These are phyloP conservation scores for Chrysocyon brachyurus DNA, from an alignment of 2,797 vertebrate species.

Conservation along the genomic window DNA sequence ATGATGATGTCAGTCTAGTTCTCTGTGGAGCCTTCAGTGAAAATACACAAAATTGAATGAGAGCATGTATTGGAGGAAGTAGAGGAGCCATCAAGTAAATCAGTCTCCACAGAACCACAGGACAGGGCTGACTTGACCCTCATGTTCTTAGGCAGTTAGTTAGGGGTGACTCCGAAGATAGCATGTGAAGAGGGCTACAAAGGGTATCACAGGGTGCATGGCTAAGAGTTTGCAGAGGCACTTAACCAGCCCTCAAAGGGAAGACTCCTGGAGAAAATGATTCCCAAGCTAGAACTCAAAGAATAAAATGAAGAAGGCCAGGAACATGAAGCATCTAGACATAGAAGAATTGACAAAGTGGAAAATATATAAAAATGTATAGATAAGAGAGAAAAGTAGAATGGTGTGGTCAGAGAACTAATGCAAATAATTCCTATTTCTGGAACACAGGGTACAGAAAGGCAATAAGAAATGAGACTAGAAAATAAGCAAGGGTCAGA, in stretches of 20 bases:
- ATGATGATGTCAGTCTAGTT: neutral
- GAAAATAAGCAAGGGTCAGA: neutral
- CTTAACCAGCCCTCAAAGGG: neutral
- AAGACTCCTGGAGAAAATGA: neutral
- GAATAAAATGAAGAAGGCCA: neutral
- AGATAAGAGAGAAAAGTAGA: neutral
- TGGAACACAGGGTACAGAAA: neutral
- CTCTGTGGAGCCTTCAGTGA: neutral
- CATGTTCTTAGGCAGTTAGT: accelerated
- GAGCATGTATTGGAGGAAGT: neutral
- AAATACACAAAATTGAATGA: neutral
- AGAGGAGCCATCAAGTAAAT: neutral
- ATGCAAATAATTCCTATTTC: neutral
- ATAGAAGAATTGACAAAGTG: neutral
- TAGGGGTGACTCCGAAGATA: neutral
- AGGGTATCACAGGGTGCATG: accelerated
- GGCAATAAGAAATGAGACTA: neutral
- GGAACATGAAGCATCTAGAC: neutral
- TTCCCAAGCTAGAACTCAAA: neutral
- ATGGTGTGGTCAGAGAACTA: neutral
- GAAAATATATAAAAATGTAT: neutral
- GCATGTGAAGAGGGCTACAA: accelerated
- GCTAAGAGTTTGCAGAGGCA: neutral
- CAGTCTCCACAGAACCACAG: neutral
- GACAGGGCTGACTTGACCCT: neutral